Conservation (phyloP, 2,888 invertebrate species). For the Patella pellucida region DNA sequence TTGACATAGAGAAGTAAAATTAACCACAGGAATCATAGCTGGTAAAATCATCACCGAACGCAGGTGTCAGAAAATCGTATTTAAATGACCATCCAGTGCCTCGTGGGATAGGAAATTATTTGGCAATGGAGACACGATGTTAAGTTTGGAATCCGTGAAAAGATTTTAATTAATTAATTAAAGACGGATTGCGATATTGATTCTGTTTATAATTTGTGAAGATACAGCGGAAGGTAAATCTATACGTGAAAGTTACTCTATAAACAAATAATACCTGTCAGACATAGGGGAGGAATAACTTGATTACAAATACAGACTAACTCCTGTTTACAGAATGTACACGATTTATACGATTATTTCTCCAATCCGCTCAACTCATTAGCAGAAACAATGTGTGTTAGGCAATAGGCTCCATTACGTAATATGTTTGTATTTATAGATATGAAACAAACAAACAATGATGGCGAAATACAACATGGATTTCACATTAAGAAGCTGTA, state of each 20-base stretch:
- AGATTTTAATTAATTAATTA: background rate
- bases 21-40: background rate
- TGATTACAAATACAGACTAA: too few species aligned
- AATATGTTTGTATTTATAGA: too few species aligned
- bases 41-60: background rate
- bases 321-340: too few species aligned
- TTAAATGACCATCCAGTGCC: conserved; percentile 6
- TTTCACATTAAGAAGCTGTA: too few species aligned
- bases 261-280: conserved; percentile 10
- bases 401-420: too few species aligned
- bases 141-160: background rate
- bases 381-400: too few species aligned
- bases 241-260: background rate
- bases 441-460: too few species aligned
- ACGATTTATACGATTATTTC: too few species aligned
- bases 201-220: background rate
- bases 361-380: too few species aligned
- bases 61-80: background rate
- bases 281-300: background rate
- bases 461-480: too few species aligned
- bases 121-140: background rate
- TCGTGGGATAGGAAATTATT: background rate
- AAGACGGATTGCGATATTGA: background rate
- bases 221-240: background rate
- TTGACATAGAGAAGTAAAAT: too few species aligned